Conservation (phyloP, 1,140 invertebrate genomes). For the Euura saliciscinereae region DNA sequence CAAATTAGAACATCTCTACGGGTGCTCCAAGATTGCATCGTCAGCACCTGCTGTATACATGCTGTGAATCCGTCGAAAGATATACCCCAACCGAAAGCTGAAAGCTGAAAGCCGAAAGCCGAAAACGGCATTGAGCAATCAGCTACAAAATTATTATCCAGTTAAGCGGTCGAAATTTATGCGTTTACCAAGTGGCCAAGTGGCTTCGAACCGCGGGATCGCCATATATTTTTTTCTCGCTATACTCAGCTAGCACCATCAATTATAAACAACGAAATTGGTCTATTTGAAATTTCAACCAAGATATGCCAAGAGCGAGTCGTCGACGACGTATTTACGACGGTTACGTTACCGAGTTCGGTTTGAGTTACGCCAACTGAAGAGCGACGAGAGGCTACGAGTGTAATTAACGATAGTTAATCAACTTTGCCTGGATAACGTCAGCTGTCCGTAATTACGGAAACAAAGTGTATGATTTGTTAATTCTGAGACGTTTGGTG, state of each 20-base stretch:
- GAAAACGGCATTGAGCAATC: not conserved
- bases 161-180: constrained; percentile 4
- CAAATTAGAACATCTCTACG: constrained; percentile 1
- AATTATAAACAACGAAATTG: not conserved
- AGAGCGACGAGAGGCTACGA: too few relatives aligned
- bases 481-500: too few relatives aligned
- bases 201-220: not conserved
- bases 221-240: not conserved
- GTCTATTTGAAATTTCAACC: not conserved
- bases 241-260: not conserved
- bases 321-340: not conserved
- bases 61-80: not conserved
- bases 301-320: not conserved
- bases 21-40: not conserved
- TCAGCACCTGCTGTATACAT: not conserved
- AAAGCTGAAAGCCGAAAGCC: not conserved
- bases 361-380: too few relatives aligned
- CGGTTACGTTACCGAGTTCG: not conserved
- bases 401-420: too few relatives aligned
- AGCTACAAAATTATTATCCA: constrained; percentile 3
- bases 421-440: too few relatives aligned
- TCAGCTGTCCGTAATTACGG: too few relatives aligned
- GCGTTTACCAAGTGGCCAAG: not conserved
- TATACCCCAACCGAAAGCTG: not conserved
- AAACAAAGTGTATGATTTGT: too few relatives aligned